phyloP scores from a whole-genome alignment of 2,888 invertebrate genomes.

The Portevinia maculata region DNA sequence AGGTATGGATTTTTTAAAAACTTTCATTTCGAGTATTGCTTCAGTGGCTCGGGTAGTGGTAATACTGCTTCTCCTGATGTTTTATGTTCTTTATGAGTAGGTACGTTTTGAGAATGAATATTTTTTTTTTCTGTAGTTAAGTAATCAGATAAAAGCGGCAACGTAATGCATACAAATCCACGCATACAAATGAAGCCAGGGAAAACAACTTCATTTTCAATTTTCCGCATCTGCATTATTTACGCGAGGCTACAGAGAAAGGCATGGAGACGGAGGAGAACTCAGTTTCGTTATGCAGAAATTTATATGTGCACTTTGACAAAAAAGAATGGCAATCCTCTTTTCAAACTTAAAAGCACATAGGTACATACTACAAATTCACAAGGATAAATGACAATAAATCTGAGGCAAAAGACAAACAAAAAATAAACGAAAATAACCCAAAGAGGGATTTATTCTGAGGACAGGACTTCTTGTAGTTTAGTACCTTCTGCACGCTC shows the following conservation, averaged over 20 bases:
- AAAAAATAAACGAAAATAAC: constrained; percentile 27
- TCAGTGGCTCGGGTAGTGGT: neutral
- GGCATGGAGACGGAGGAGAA: neutral
- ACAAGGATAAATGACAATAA: constrained; percentile 65
- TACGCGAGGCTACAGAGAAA: constrained; percentile 13
- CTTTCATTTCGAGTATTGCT: constrained; percentile 48
- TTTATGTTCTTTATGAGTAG: constrained; percentile 54
- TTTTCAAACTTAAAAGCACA: constrained; percentile 37
- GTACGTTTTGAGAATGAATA: constrained; percentile 46
- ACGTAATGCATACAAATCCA: constrained; percentile 33
- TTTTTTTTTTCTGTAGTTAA: constrained; percentile 36
- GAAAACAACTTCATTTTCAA: constrained; percentile 67
- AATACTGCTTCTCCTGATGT: constrained; percentile 1
- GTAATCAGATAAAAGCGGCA: constrained; percentile 60
- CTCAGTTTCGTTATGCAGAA: constrained; percentile 61
- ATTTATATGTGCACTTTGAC: constrained; percentile 72
- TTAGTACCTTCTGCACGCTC: constrained; percentile 37
- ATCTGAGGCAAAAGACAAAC: constrained; percentile 45
- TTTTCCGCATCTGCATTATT: constrained; percentile 70
- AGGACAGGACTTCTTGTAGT: constrained; percentile 26
- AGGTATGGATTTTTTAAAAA: neutral
- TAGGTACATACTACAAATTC: constrained; percentile 28
- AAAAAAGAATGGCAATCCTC: constrained; percentile 49
- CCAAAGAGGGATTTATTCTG: constrained; percentile 26
- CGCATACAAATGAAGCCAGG: constrained; percentile 10